phyloP scores from a whole-genome alignment of 2,888 invertebrate genomes.

The Epinotia nisella region DNA sequence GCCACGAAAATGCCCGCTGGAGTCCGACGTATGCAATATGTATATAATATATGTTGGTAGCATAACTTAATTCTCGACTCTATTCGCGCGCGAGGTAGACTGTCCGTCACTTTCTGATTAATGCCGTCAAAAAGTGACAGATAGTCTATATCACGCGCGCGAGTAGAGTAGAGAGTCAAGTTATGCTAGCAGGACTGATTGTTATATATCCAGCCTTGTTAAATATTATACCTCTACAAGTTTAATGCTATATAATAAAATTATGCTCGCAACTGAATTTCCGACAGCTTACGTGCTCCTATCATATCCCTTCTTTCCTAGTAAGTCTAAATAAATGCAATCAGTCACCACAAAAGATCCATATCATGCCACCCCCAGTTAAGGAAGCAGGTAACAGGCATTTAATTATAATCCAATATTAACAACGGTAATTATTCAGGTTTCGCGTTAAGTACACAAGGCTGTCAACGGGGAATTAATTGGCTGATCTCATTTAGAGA shows the following conservation, averaged over 20 bases:
- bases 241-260: not conserved
- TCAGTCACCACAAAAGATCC: constrained; percentile 13
- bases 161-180: too few species aligned
- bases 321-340: constrained; percentile 11
- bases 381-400: constrained; percentile 28
- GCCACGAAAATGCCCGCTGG: too few species aligned
- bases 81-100: too few species aligned
- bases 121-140: too few species aligned
- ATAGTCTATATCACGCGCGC: too few species aligned
- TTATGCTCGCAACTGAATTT: not conserved
- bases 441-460: constrained; percentile 33
- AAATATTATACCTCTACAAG: not conserved
- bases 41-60: too few species aligned
- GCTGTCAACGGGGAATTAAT: constrained; percentile 40
- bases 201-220: not conserved
- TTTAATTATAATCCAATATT: constrained; percentile 42
- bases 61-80: too few species aligned
- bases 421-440: constrained; percentile 32
- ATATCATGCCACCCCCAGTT: constrained; percentile 14
- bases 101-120: too few species aligned
- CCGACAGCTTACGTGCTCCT: not conserved
- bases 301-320: not conserved
- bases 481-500: constrained; percentile 41
- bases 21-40: too few species aligned
- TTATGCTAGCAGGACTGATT: too few species aligned